Evolutionary conservation across 2,888 invertebrate genomes (phyloP).

Genomic region (Xylota sylvarum): DNA sequence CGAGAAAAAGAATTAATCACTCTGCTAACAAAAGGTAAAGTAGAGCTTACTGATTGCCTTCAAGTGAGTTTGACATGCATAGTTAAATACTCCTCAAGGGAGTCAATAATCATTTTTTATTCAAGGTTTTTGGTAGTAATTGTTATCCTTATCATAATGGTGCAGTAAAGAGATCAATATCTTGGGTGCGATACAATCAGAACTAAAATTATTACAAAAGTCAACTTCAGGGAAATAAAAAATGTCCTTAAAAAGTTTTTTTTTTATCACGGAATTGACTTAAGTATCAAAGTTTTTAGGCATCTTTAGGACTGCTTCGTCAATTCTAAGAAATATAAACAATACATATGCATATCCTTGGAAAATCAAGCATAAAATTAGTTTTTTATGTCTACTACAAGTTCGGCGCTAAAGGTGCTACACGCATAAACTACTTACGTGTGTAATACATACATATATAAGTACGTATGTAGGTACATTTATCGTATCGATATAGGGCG

Average conservation of each 20-base stretch:
- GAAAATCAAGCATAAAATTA: conserved; percentile 1
- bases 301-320: not conserved
- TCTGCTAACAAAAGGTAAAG: not conserved
- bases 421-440: not conserved
- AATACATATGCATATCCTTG: not conserved
- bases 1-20: not conserved
- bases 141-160: not conserved
- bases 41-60: not conserved
- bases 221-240: too few relatives aligned
- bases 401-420: not conserved
- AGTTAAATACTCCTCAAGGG: not conserved
- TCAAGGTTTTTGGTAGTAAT: not conserved
- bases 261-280: too few relatives aligned
- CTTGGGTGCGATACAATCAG: too few relatives aligned
- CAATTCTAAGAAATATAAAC: not conserved
- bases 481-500: not conserved
- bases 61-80: not conserved
- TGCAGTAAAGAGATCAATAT: too few relatives aligned
- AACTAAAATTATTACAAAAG: too few relatives aligned
- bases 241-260: too few relatives aligned
- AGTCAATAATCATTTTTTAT: not conserved
- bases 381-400: not conserved
- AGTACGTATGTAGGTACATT: not conserved
- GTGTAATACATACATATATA: too few relatives aligned
- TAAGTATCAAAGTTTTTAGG: too few relatives aligned